These are phyloP conservation scores for Phortica variegata DNA, from an alignment of 1,140 invertebrate species.

Conservation along the genomic window DNA sequence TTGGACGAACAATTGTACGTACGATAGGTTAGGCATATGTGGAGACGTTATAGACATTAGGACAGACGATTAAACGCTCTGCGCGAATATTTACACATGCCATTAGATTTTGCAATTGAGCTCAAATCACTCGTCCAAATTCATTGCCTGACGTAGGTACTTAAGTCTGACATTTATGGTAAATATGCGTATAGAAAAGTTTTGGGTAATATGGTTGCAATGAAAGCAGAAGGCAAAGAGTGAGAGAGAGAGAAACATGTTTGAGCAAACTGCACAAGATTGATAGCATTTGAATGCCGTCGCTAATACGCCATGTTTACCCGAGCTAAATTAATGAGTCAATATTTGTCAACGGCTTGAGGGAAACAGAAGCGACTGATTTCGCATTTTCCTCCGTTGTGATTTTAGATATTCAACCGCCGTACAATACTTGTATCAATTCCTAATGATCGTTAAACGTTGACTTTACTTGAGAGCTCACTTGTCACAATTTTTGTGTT, in stretches of 20 bases:
- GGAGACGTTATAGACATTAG: not conserved
- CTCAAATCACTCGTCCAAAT: too few species aligned
- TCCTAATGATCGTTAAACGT: constrained; percentile 42
- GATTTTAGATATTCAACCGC: not conserved
- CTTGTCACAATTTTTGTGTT: constrained; percentile 28
- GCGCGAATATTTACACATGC: constrained; percentile 21
- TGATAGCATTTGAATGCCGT: constrained; percentile 33
- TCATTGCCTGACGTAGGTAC: constrained; percentile 23
- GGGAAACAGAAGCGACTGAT: constrained; percentile 25
- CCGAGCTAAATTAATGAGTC: constrained; percentile 38
- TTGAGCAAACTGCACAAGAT: constrained; percentile 25
- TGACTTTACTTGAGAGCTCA: constrained; percentile 51
- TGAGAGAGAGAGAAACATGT: constrained; percentile 12
- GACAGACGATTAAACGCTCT: constrained; percentile 9
- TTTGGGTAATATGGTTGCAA: constrained; percentile 2
- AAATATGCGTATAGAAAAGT: not conserved
- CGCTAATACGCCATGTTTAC: constrained; percentile 43
- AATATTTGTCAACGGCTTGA: constrained; percentile 39
- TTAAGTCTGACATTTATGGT: too few species aligned
- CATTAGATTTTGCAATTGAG: constrained; percentile 41
- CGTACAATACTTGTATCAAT: constrained; percentile 40
- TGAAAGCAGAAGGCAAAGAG: constrained; percentile 2
- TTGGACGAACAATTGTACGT: not conserved
- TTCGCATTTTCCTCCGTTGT: not conserved
- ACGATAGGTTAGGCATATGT: not conserved